Percentiles rank a stretch among this genome's conserved stretches.
These are phyloP conservation scores for Microplitis manilae DNA, from an alignment of 2,888 invertebrate species.

Conservation along the genomic window DNA sequence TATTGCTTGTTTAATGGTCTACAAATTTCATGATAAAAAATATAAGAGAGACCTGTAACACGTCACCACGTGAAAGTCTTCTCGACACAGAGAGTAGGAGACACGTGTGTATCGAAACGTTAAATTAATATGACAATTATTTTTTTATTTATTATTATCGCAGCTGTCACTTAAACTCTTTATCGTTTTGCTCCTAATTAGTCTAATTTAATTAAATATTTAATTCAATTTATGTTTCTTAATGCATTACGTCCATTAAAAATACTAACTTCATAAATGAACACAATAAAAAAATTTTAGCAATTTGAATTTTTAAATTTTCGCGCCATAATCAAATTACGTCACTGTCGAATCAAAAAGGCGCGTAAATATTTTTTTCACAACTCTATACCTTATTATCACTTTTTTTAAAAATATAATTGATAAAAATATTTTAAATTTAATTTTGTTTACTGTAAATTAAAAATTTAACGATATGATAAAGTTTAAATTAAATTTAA, in stretches of 20 bases:
- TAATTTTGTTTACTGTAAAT: too few species aligned
- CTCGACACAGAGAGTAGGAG: slow-evolving; percentile 31
- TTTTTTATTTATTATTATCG: background rate
- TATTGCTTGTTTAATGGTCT: too few species aligned
- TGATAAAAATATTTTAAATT: background rate
- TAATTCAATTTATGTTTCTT: background rate
- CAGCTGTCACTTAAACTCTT: slow-evolving; percentile 14
- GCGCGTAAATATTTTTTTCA: slow-evolving; percentile 12
- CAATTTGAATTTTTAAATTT: background rate
- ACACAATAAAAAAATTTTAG: slow-evolving; percentile 16
- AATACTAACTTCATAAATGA: background rate
- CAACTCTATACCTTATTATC: background rate
- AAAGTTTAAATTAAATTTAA: too few species aligned
- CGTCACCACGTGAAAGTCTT: slow-evolving; percentile 59
- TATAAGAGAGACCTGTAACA: slow-evolving; percentile 41
- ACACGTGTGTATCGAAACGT: slow-evolving; percentile 42
- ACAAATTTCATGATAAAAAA: slow-evolving; percentile 18
- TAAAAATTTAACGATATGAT: too few species aligned
- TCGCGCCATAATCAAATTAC: slow-evolving; percentile 4
- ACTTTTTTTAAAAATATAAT: background rate
- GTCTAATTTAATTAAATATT: slow-evolving; percentile 31
- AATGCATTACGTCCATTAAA: background rate
- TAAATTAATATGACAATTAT: slow-evolving; percentile 42
- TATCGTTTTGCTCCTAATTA: slow-evolving; percentile 22
- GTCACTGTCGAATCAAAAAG: background rate